Conservation (phyloP, 2,888 invertebrate species). For the Pammene fasciana region DNA sequence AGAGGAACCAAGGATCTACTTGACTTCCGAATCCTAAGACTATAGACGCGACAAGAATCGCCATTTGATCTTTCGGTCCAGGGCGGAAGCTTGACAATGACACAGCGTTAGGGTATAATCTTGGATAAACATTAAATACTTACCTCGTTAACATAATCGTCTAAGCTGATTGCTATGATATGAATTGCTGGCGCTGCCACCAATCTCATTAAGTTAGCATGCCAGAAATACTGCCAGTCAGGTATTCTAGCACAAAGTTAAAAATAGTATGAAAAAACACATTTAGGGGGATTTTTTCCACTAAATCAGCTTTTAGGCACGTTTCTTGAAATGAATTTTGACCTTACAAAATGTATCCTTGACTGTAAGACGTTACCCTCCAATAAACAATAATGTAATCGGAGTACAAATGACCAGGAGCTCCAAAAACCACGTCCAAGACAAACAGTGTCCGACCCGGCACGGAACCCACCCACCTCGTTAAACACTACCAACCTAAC, state of each 20-base stretch:
- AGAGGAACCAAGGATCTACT: not conserved
- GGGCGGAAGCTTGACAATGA: too few species aligned
- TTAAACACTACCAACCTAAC: conserved; percentile 8
- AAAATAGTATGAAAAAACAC: too few species aligned
- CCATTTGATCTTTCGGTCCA: too few species aligned
- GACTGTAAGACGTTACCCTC: not conserved
- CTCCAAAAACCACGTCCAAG: conserved; percentile 36
- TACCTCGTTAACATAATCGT: too few species aligned
- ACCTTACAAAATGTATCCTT: not conserved
- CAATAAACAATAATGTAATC: conserved; percentile 32
- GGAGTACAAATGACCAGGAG: conserved; percentile 37
- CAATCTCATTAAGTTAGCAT: too few species aligned
- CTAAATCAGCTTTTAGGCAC: conserved; percentile 3
- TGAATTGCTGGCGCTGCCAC: too few species aligned
- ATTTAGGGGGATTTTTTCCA: not conserved
- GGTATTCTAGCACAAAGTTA: too few species aligned
- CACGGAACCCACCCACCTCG: conserved; percentile 40
- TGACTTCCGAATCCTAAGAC: not conserved
- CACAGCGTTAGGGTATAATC: too few species aligned
- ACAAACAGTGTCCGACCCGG: conserved; percentile 33
- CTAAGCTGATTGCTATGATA: too few species aligned
- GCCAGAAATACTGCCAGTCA: too few species aligned
- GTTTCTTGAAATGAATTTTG: not conserved
- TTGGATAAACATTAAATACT: too few species aligned
- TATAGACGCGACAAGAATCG: too few species aligned